Evolutionary conservation across 2,113 vertebrate genomes (phyloP).

Genomic region (Phalacrocorax pelagicus): DNA sequence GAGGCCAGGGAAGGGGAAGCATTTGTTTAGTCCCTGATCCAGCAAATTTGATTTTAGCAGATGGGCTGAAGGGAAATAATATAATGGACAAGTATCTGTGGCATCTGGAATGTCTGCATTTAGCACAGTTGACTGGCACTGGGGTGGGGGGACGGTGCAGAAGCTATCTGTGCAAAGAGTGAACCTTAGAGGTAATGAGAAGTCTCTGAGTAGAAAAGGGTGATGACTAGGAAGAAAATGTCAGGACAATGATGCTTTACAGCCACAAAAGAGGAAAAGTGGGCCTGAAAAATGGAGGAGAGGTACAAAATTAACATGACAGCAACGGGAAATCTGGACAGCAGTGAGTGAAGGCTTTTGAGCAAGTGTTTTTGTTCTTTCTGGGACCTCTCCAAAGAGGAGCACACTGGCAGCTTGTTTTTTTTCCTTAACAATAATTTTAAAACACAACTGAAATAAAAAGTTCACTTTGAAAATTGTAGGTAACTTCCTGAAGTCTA

Average conservation of each 20-base stretch:
- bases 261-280: not conserved
- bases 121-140: conserved; percentile 26
- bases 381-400: not conserved
- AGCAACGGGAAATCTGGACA: not conserved
- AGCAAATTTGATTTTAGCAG: conserved; percentile 49
- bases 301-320: not conserved
- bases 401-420: accelerated
- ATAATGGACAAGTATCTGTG: not conserved
- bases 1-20: not conserved
- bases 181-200: not conserved
- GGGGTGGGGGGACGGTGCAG: not conserved
- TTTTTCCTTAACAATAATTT: not conserved
- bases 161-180: not conserved
- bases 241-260: not conserved
- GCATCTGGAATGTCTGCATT: conserved; percentile 56
- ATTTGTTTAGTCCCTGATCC: not conserved
- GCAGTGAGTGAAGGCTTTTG: not conserved
- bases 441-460: not conserved
- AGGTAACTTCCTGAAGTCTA: not conserved
- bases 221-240: not conserved
- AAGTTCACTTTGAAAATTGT: not conserved
- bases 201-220: not conserved
- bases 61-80: conserved; percentile 27
- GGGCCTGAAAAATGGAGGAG: not conserved
- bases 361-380: not conserved